Evolutionary conservation across 2,113 vertebrate species (phyloP).

Genomic region (Catharus minimus): DNA sequence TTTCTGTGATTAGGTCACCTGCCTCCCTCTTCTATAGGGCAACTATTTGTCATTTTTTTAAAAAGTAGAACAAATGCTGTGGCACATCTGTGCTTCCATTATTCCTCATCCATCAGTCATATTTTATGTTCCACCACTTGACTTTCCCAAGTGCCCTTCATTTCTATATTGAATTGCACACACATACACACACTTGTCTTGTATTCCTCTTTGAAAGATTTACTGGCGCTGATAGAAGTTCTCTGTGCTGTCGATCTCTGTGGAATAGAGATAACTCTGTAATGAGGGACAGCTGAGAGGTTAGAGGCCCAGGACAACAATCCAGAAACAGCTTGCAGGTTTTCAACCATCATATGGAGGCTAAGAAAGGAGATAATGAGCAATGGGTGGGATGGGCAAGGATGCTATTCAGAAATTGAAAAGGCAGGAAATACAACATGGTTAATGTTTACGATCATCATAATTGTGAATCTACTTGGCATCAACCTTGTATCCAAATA

Average conservation of each 20-base stretch:
- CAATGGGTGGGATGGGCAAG: not conserved
- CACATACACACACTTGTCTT: constrained; percentile 28
- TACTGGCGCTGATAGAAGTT: not conserved
- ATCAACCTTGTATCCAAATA: constrained; percentile 18
- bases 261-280: constrained; percentile 29
- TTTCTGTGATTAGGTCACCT: not conserved
- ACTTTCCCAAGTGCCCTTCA: constrained; percentile 64
- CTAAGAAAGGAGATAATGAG: constrained; percentile 38
- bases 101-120: constrained; percentile 71
- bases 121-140: constrained; percentile 71
- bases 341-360: not conserved
- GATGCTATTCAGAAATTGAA: constrained; percentile 21
- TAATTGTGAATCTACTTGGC: constrained; percentile 41
- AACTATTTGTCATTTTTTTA: not conserved
- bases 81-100: not conserved
- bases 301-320: not conserved
- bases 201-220: constrained; percentile 47
- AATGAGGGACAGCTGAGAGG: constrained; percentile 48
- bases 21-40: constrained; percentile 2
- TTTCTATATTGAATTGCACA: constrained; percentile 54
- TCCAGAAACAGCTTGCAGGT: constrained; percentile 10
- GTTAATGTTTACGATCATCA: constrained; percentile 1
- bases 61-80: constrained; percentile 39
- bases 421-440: not conserved
- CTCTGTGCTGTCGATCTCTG: not conserved